These are phyloP conservation scores for Oreohelix idahoensis DNA, from an alignment of 1,140 invertebrate genomes.

Conservation along the genomic window DNA sequence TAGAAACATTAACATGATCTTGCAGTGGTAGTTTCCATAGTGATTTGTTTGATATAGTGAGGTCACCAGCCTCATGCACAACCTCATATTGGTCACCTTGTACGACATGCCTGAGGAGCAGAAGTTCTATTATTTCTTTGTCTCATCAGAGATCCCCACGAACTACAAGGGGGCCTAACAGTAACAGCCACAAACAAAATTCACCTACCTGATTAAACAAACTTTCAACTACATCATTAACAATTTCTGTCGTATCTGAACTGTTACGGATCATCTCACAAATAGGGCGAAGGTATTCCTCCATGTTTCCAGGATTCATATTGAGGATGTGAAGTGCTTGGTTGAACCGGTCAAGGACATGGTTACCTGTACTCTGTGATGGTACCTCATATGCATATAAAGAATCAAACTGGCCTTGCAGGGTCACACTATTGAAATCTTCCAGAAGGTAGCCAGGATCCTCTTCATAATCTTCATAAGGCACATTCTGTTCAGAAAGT, in stretches of 20 bases:
- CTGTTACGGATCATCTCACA: conserved; percentile 18
- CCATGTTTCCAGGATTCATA: conserved; percentile 31
- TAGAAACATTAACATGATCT: no score
- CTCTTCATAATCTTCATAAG: not conserved
- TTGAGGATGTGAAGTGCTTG: conserved; percentile 6
- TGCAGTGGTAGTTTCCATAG: no score
- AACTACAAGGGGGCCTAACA: not conserved
- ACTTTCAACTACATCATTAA: conserved; percentile 23
- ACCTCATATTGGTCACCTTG: no score
- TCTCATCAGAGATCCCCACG: no score
- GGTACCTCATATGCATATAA: not conserved
- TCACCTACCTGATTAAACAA: conserved; percentile 33
- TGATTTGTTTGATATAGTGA: no score
- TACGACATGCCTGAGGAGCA: no score
- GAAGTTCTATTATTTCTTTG: no score
- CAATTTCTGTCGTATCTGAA: not conserved
- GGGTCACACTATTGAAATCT: not conserved
- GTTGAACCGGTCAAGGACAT: conserved; percentile 15
- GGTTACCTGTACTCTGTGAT: not conserved
- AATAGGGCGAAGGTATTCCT: conserved; percentile 31
- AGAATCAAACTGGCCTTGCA: not conserved
- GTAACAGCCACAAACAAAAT: not conserved
- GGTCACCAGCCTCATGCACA: no score
- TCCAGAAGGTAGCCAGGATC: not conserved
- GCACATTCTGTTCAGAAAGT: not conserved